phyloP scores from a whole-genome alignment of 2,113 vertebrate species.

The Syngnathus scovelli region DNA sequence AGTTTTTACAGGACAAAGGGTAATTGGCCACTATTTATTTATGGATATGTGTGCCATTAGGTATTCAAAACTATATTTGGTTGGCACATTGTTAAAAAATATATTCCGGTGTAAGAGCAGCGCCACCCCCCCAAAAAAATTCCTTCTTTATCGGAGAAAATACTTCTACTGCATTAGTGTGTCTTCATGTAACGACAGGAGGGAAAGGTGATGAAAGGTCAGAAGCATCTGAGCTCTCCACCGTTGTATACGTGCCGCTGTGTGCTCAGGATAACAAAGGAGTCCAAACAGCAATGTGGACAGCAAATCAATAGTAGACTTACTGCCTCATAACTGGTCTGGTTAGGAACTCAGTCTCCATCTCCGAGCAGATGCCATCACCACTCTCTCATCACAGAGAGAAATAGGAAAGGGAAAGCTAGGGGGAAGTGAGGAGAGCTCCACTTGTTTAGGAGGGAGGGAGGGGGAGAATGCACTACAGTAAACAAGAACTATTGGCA shows the following conservation, averaged over 20 bases:
- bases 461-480: not conserved
- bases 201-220: slow-evolving; percentile 44
- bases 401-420: slow-evolving; percentile 28
- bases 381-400: slow-evolving; percentile 37
- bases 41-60: not conserved
- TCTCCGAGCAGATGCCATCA: slow-evolving; percentile 52
- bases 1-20: too few species aligned
- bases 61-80: not conserved
- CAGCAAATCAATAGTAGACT: slow-evolving; percentile 67
- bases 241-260: slow-evolving; percentile 19
- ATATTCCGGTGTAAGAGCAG: too few species aligned
- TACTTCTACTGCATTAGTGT: slow-evolving; percentile 3
- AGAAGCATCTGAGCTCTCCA: slow-evolving; percentile 17
- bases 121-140: not conserved
- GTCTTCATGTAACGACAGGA: slow-evolving; percentile 20
- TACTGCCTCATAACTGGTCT: slow-evolving; percentile 63
- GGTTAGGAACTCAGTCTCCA: slow-evolving; percentile 61
- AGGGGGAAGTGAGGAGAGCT: not conserved
- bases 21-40: too few species aligned
- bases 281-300: slow-evolving; percentile 55
- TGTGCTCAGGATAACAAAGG: slow-evolving; percentile 48
- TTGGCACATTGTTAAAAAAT: too few species aligned
- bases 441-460: not conserved
- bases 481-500: not conserved
- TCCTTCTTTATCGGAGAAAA: slow-evolving; percentile 3